Percentiles rank a stretch among this genome's conserved stretches.
phyloP scores from a whole-genome alignment of 2,888 invertebrate species.

The Drosophila atripex region DNA sequence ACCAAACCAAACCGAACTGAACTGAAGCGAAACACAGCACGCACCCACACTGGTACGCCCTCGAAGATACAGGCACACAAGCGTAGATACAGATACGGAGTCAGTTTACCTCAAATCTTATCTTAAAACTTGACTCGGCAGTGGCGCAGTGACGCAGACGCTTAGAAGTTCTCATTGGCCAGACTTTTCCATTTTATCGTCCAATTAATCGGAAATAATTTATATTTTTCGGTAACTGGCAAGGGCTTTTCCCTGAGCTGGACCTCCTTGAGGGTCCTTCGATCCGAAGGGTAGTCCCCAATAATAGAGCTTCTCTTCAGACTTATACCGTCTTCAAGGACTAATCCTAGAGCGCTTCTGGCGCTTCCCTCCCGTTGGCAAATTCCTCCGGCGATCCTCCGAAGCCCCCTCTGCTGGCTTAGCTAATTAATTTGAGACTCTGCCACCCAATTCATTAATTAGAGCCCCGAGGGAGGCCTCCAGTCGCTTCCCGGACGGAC shows the following conservation, averaged over 20 bases:
- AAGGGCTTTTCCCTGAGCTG: too few relatives aligned
- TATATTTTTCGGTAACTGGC: background rate
- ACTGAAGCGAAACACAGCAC: constrained; percentile 10
- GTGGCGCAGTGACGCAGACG: constrained; percentile 50
- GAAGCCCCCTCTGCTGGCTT: background rate
- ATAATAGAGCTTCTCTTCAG: background rate
- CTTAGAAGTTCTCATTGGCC: constrained; percentile 38
- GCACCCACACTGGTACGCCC: constrained; percentile 21
- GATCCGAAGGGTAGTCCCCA: background rate
- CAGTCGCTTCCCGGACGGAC: background rate
- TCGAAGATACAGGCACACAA: constrained; percentile 36
- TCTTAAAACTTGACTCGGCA: constrained; percentile 80
- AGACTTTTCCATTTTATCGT: constrained; percentile 23
- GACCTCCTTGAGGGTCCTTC: background rate
- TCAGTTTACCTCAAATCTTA: constrained; percentile 69
- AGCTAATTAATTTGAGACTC: background rate
- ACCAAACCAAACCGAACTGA: constrained; percentile 33
- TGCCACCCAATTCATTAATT: background rate
- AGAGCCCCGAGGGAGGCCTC: background rate
- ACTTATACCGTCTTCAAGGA: too few relatives aligned
- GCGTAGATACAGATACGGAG: constrained; percentile 29
- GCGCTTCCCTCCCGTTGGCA: background rate
- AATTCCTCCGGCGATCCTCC: too few relatives aligned
- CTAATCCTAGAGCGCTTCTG: too few relatives aligned
- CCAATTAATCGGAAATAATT: background rate